These are phyloP conservation scores for Drepana falcataria DNA, from an alignment of 2,888 invertebrate genomes.

Conservation along the genomic window DNA sequence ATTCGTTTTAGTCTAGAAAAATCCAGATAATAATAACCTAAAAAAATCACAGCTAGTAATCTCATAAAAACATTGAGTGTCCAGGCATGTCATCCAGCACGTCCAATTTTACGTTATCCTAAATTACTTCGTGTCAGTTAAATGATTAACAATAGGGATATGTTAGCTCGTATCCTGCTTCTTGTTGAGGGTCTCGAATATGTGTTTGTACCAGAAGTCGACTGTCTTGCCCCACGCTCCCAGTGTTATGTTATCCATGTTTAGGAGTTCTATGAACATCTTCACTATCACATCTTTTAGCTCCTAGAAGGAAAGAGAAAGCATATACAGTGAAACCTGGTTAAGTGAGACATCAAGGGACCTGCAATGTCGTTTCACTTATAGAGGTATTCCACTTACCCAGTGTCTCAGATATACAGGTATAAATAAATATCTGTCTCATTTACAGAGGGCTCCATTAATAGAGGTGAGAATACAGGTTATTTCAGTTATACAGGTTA, in stretches of 20 bases:
- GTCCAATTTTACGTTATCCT: conserved; percentile 15
- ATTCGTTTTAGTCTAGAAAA: too few species aligned
- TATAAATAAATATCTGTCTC: too few species aligned
- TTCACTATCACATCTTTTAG: conserved; percentile 65
- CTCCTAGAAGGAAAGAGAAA: conserved; percentile 34
- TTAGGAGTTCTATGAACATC: conserved; percentile 65
- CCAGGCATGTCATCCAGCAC: conserved; percentile 18
- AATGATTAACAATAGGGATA: conserved; percentile 7
- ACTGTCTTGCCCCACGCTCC: conserved; percentile 66
- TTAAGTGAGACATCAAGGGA: too few species aligned
- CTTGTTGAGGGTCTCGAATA: conserved; percentile 50
- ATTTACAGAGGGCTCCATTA: too few species aligned
- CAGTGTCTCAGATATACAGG: too few species aligned
- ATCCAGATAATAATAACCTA: too few species aligned
- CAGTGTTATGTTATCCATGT: conserved; percentile 53
- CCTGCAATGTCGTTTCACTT: too few species aligned
- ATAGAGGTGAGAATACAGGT: too few species aligned
- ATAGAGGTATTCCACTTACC: too few species aligned
- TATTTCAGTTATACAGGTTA: too few species aligned
- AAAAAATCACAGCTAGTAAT: too few species aligned
- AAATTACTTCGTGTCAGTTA: conserved; percentile 19
- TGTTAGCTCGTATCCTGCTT: conserved; percentile 2
- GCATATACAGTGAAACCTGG: neutral
- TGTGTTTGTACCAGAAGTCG: conserved; percentile 68
- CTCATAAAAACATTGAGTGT: neutral